phyloP scores from a whole-genome alignment of 2,888 invertebrate species.

The Allacma fusca region DNA sequence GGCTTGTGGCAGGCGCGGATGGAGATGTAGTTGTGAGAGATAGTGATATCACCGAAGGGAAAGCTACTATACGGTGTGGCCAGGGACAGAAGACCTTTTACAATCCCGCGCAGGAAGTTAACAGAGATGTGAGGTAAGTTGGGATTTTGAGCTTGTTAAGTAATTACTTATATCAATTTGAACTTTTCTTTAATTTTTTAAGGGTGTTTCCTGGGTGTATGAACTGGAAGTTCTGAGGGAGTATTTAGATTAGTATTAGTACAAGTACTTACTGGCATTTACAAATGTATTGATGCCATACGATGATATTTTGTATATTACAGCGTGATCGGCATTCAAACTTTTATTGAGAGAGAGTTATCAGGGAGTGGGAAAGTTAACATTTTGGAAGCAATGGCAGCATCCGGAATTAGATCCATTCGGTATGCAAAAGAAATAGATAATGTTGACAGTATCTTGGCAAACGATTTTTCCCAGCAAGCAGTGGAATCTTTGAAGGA shows the following conservation, averaged over 20 bases:
- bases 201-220: too few relatives aligned
- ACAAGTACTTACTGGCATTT: too few relatives aligned
- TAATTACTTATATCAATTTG: not conserved
- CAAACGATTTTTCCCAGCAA: conserved; percentile 85
- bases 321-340: conserved; percentile 55
- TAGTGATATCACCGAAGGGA: conserved; percentile 49
- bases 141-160: too few relatives aligned
- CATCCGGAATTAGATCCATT: conserved; percentile 93
- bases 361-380: not conserved
- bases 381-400: conserved; percentile 71
- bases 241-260: not conserved
- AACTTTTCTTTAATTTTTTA: not conserved
- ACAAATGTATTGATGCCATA: conserved; percentile 8
- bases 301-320: too few relatives aligned
- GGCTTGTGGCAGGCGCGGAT: not conserved
- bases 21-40: not conserved
- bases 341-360: conserved; percentile 47
- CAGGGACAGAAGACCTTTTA: conserved; percentile 76
- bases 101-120: conserved; percentile 98
- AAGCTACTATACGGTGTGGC: conserved; percentile 53
- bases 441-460: conserved; percentile 80
- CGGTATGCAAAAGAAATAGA: conserved; percentile 94
- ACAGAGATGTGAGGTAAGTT: conserved; percentile 82
- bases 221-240: not conserved
- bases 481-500: conserved; percentile 86